Evolutionary conservation across 37 sponge, comb jelly and placozoan genomes (phyloP), one percentile per base, ranked within the genome.

Genomic region (Ephydatia muelleri): DNA sequence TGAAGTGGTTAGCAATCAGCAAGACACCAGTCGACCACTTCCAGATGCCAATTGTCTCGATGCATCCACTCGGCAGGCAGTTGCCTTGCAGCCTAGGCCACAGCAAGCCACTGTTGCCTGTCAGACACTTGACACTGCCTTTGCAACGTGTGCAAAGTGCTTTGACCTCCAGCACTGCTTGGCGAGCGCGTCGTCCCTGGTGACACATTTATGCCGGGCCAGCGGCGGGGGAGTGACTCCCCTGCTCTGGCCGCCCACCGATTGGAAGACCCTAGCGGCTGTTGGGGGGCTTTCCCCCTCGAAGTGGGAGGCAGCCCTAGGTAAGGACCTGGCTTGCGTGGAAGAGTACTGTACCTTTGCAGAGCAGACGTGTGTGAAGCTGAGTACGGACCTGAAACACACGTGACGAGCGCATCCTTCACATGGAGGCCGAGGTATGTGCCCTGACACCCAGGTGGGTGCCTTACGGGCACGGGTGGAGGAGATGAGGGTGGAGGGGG

Each of bases 81-180:
- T 21, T 57, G 19, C 57, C 57, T 4, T 57, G 9, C 57, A 57
- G 57, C 1, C 57, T 21, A 57, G 57, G 16, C 19, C 57, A 16
- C 57, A 57, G 57, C 57, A 57, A 21, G 9, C 57, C 16, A 70
- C 35, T 39, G 70, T 77, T 8, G 70, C 83, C 9, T 78, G 83
- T 0, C 92, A 92, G 75, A 88, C 92, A 2, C 72, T 82, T 0
- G 92, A 88, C 35, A 92, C 92, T 22, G 71, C 82, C 9, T 84
- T 92, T 43, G 81, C 92, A n/a, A 67, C 78, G 30, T 92, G 92
- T 77, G 82, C 73, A 3, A 67, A 80, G 35, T 92, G 92, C 47
- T 32, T 39, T 25, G 82, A 70, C 30, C 75, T 76, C 11, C 76
- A 76, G 21, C 38, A 26, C 26, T 25, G 38, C 2, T 38, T 79